phyloP scores from a whole-genome alignment of 2,113 vertebrate species.

The Phasianus colchicus region DNA sequence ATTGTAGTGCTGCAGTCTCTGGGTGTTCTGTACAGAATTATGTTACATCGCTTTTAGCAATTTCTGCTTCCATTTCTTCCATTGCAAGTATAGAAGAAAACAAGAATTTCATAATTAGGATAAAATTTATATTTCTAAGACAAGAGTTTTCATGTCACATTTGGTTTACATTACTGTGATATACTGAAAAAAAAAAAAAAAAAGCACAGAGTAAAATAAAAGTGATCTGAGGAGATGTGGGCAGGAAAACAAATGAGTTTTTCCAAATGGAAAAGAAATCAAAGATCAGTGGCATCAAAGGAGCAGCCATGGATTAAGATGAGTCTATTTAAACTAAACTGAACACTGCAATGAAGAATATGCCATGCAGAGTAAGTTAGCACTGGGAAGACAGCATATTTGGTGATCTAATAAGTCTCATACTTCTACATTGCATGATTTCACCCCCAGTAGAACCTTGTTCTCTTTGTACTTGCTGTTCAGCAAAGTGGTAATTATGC shows the following conservation, averaged over 20 bases:
- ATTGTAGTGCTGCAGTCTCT: slow-evolving; percentile 41
- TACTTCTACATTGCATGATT: slow-evolving; percentile 24
- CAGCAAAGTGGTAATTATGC: slow-evolving; percentile 46
- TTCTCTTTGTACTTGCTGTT: slow-evolving; percentile 42
- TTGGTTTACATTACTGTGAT: slow-evolving; percentile 34
- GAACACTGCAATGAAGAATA: neutral
- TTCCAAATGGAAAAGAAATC: neutral
- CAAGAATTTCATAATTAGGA: neutral
- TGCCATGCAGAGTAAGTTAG: slow-evolving; percentile 1
- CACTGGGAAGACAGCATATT: slow-evolving; percentile 32
- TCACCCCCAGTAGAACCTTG: slow-evolving; percentile 16
- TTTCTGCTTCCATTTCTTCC: slow-evolving; percentile 10
- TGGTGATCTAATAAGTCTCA: slow-evolving; percentile 57
- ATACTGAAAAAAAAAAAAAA: neutral
- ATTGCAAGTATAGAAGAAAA: neutral
- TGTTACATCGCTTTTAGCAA: slow-evolving; percentile 26
- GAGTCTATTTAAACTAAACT: neutral
- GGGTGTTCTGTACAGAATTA: slow-evolving; percentile 14
- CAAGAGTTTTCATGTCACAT: neutral
- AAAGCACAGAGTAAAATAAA: neutral
- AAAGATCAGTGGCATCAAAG: slow-evolving; percentile 1
- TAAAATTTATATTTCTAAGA: slow-evolving; percentile 33
- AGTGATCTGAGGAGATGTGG: neutral
- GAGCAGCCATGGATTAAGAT: neutral
- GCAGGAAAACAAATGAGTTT: neutral